Conservation (phyloP, 1,140 invertebrate genomes). For the Belonocnema kinseyi region DNA sequence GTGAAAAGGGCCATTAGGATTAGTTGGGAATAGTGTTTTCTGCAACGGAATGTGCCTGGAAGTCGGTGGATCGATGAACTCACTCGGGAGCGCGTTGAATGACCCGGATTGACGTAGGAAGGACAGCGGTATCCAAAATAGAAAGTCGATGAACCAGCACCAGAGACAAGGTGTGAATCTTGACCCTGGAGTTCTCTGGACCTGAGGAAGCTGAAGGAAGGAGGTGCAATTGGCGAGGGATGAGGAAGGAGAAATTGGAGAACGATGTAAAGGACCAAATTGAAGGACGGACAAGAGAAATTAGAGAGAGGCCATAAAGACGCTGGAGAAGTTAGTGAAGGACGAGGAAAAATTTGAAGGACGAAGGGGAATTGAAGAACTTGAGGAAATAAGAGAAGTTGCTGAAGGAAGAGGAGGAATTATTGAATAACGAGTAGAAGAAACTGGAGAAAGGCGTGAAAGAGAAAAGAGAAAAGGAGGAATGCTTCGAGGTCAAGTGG, state of each 20-base stretch:
- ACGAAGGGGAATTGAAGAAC: neutral
- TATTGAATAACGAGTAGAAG: neutral
- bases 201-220: neutral
- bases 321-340: neutral
- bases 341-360: neutral
- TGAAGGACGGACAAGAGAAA: neutral
- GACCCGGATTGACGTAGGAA: conserved; percentile 18
- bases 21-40: conserved; percentile 3
- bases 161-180: conserved; percentile 20
- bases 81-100: conserved; percentile 16
- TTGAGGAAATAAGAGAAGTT: neutral
- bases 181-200: neutral
- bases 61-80: conserved; percentile 23
- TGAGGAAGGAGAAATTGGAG: neutral
- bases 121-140: conserved; percentile 10
- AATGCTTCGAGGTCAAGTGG: no score
- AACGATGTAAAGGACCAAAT: neutral
- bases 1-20: conserved; percentile 9
- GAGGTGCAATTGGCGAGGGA: neutral
- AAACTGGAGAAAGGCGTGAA: no score
- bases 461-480: no score
- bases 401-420: neutral
- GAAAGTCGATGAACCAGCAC: conserved; percentile 19
- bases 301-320: neutral
- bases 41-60: conserved; percentile 22